A percentile compares a stretch with the other conserved stretches of the same genome.
phyloP scores from a whole-genome alignment of 1,140 invertebrate species.

The Zaprionus inermis region DNA sequence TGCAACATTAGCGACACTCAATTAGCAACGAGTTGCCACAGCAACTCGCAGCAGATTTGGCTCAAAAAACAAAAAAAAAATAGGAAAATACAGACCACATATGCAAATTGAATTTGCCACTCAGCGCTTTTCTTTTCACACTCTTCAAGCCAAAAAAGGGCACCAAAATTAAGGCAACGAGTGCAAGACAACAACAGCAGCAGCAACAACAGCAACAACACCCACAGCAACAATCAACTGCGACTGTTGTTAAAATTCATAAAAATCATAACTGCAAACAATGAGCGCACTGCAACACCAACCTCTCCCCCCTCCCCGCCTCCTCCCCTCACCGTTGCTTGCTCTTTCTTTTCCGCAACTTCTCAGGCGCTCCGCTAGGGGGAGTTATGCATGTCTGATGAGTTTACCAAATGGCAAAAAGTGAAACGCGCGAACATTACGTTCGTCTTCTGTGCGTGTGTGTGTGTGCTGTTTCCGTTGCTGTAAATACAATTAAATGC shows the following conservation, averaged over 20 bases:
- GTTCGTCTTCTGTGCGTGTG: neutral
- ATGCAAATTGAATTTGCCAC: slow-evolving; percentile 76
- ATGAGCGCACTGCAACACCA: slow-evolving; percentile 34
- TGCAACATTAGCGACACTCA: slow-evolving; percentile 44
- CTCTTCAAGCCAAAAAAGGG: slow-evolving; percentile 53
- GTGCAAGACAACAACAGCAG: slow-evolving; percentile 49
- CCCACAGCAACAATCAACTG: slow-evolving; percentile 31
- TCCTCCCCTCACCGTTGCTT: too few relatives aligned
- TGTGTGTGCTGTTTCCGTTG: slow-evolving; percentile 13
- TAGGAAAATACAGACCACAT: slow-evolving; percentile 46
- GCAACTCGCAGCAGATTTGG: slow-evolving; percentile 68
- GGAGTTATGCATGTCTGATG: slow-evolving; percentile 76
- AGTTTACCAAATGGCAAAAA: slow-evolving; percentile 53
- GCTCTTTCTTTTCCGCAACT: neutral
- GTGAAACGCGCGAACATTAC: slow-evolving; percentile 59
- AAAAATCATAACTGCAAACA: slow-evolving; percentile 78
- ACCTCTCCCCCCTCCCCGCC: neutral
- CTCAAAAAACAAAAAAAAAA: slow-evolving; percentile 21
- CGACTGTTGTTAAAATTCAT: slow-evolving; percentile 69
- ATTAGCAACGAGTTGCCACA: slow-evolving; percentile 69
- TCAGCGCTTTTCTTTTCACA: slow-evolving; percentile 66
- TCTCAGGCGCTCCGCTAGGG: slow-evolving; percentile 29
- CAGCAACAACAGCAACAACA: slow-evolving; percentile 16
- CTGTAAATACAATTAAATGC: slow-evolving; percentile 24
- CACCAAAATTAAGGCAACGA: slow-evolving; percentile 69